Percentiles rank a stretch among this genome's conserved stretches.
These are phyloP conservation scores for Euborellia annulipes DNA, from an alignment of 1,140 invertebrate species.

Conservation along the genomic window DNA sequence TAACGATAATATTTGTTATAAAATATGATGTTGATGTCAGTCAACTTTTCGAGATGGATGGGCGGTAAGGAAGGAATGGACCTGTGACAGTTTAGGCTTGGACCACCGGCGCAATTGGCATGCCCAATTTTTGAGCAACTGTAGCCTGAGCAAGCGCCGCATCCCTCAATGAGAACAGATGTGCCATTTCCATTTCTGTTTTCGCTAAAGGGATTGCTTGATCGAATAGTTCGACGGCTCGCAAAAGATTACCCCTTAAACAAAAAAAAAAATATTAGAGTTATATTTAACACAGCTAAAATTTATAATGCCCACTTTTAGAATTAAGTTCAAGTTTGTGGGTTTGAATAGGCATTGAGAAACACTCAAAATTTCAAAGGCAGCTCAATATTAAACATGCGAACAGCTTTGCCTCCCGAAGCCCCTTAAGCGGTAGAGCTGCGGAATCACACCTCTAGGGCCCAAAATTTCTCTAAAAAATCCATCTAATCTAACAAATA, in stretches of 20 bases:
- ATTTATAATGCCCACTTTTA: no score
- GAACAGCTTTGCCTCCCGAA: no score
- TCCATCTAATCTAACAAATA: no score
- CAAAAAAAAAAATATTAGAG: conserved; percentile 17
- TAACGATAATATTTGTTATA: background rate
- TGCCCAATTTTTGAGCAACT: conserved; percentile 57
- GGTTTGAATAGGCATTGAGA: no score
- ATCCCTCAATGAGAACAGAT: conserved; percentile 70
- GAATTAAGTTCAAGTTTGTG: no score
- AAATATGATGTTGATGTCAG: background rate
- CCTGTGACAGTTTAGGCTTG: background rate
- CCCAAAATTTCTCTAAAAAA: no score
- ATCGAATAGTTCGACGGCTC: conserved; percentile 72
- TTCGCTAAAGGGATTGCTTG: conserved; percentile 75
- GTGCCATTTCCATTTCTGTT: conserved; percentile 70
- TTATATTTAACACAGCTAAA: no score
- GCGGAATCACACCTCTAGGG: no score
- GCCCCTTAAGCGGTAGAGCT: no score
- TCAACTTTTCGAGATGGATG: background rate
- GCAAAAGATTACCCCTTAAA: conserved; percentile 63
- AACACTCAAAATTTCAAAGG: background rate
- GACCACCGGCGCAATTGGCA: conserved; percentile 14
- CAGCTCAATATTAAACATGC: no score
- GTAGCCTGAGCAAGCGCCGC: conserved; percentile 73
- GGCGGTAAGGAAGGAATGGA: background rate